Percentiles rank a stretch among this genome's conserved stretches.
Evolutionary conservation across 2,888 invertebrate genomes (phyloP).

Genomic region (Machimus rusticus): DNA sequence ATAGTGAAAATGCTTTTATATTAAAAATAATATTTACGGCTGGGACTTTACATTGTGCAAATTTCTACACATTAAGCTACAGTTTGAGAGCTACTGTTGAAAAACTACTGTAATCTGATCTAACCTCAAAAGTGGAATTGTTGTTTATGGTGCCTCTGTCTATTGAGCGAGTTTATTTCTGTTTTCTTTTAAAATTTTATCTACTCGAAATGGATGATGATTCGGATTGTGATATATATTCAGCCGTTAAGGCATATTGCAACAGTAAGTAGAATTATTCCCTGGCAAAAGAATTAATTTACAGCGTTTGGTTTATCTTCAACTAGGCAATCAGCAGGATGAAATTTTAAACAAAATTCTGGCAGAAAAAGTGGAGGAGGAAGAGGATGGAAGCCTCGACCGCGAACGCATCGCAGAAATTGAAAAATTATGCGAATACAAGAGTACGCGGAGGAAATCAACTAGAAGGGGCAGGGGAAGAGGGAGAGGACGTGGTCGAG

Average conservation of each 20-base stretch:
- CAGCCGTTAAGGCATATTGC: background rate
- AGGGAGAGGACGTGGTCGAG: background rate
- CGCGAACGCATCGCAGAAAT: background rate
- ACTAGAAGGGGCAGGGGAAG: background rate
- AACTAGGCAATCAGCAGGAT: background rate
- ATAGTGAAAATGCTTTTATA: no score
- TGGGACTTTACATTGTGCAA: no score
- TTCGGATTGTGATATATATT: background rate
- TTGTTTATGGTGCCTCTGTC: background rate
- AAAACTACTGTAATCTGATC: background rate
- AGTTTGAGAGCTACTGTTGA: background rate
- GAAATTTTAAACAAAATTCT: background rate
- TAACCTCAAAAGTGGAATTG: background rate
- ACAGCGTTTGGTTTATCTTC: background rate
- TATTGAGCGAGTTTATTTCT: background rate
- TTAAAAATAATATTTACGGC: no score
- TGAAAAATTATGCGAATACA: background rate
- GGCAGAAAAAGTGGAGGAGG: no score
- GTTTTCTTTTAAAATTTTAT: background rate
- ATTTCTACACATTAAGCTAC: background rate
- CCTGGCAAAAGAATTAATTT: background rate
- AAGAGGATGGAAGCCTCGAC: background rate
- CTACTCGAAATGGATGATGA: background rate
- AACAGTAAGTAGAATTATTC: background rate
- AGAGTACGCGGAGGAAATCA: background rate